Base-by-base conservation (phyloP, 2,797 vertebrate species). In the Odontamblyopus rebecca region DNA sequence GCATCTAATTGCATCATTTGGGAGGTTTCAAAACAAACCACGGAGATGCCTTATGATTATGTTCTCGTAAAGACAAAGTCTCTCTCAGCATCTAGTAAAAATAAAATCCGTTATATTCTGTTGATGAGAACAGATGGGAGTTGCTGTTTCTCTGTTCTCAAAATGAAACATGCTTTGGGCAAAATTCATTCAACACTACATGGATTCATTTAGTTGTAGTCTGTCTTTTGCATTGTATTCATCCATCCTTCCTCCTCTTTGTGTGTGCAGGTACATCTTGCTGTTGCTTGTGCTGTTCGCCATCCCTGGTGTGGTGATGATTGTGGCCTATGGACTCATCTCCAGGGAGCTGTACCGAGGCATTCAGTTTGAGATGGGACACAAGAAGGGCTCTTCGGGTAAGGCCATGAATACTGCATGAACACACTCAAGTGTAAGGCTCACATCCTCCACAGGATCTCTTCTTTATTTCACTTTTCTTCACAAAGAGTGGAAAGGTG, bases 221-320 rank as follows among this genome's bases (percentile, higher is more conserved):
- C 6, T 69, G 44, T 61, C 4, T 69, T 63, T 66, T 32, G 53
- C 44, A 32, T 41, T 54, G 29, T 68, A 26, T 61, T 68, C 27
- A 3, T 27, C 50, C 62, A 0, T 59, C 5, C 16, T 56, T 1
- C 30, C 26, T 51, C 19, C 27, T 66, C 6, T 50, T 29, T 62
- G 41, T 30, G 7, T 74, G 77, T 74, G 48, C 80, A 99, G 97
- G 97, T 97, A 94, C 0, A 90, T 97, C 19, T 81, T 98, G 81
- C 93, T 98, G 59, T 93, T 99, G 27, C 91, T 96, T 38, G 74
- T 95, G 48, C 91, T 98, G 61, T 99, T 99, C 81, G 95, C 97
- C n/a, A 88, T 99, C 75, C 97, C 97, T 0, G 97, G 97, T 0
- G 88, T 97, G 82, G 95, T 99, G 81, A 99, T 99, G 96, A 94